Evolutionary conservation across 2,888 invertebrate species (phyloP).

Genomic region (Hypselothyrea guttata): DNA sequence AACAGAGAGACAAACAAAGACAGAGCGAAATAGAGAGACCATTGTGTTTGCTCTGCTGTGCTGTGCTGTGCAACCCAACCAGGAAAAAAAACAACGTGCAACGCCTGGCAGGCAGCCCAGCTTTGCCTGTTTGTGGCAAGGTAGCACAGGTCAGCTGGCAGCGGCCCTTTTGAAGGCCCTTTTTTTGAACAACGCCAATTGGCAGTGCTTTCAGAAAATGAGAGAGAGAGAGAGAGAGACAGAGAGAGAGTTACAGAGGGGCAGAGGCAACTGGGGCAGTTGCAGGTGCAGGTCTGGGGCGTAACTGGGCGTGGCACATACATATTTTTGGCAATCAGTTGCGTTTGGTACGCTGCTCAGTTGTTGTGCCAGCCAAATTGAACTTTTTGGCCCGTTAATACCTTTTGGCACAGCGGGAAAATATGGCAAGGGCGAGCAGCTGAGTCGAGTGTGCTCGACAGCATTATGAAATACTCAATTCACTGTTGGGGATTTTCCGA

Average conservation of each 20-base stretch:
- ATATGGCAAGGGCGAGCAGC: too few relatives aligned
- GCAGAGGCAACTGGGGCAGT: not conserved
- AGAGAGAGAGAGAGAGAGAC: not conserved
- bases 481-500: too few relatives aligned
- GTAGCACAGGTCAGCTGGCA: slow-evolving; percentile 28
- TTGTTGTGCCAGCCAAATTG: slow-evolving; percentile 42
- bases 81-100: slow-evolving; percentile 31
- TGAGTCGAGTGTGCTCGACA: not conserved
- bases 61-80: slow-evolving; percentile 36
- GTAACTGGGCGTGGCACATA: slow-evolving; percentile 28
- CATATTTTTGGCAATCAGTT: slow-evolving; percentile 41
- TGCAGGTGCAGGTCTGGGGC: not conserved
- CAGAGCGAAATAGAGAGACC: not conserved
- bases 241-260: not conserved
- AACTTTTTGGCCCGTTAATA: slow-evolving; percentile 69
- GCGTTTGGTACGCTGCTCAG: slow-evolving; percentile 3
- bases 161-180: slow-evolving; percentile 11
- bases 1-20: slow-evolving; percentile 11
- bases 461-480: too few relatives aligned
- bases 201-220: slow-evolving; percentile 47
- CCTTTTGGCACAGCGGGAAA: slow-evolving; percentile 41
- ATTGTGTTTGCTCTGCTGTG: slow-evolving; percentile 42
- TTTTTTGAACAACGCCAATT: slow-evolving; percentile 66
- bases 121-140: slow-evolving; percentile 6
- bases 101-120: slow-evolving; percentile 49